A percentile compares a stretch with the other conserved stretches of the same genome.
These are phyloP conservation scores for Oceanodroma tethys DNA, from an alignment of 2,113 vertebrate genomes.

Conservation along the genomic window DNA sequence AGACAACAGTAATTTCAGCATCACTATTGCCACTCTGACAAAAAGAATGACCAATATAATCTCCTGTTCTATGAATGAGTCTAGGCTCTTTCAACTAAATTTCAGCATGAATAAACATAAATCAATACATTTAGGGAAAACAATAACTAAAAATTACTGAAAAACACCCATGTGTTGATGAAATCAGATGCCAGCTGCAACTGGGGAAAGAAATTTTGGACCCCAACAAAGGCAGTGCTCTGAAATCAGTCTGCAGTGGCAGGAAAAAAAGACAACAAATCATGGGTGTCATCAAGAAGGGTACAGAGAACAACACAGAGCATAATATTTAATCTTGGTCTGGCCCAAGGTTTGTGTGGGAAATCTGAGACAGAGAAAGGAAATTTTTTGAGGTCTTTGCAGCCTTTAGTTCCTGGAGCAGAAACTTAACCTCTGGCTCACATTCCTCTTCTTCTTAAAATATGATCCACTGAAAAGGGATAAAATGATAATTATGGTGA, in stretches of 20 bases:
- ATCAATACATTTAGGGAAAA: neutral
- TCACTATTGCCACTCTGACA: neutral
- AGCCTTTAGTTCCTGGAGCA: neutral
- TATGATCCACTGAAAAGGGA: neutral
- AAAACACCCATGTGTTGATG: neutral
- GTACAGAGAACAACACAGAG: neutral
- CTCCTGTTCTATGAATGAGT: neutral
- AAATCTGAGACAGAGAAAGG: neutral
- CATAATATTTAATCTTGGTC: neutral
- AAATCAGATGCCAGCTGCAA: neutral
- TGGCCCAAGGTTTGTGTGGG: neutral
- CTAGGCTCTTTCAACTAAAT: neutral
- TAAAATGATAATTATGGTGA: neutral
- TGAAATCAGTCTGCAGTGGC: neutral
- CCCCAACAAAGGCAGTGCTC: neutral
- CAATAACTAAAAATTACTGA: neutral
- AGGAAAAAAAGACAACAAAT: neutral
- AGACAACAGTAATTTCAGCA: neutral
- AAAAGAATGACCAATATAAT: neutral
- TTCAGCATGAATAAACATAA: neutral
- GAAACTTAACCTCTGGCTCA: neutral
- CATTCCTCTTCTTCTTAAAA: neutral
- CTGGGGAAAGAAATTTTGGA: neutral
- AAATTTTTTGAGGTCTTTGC: neutral
- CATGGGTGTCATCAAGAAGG: neutral